phyloP scores from a whole-genome alignment of 2,113 vertebrate genomes.

The Sisor rabdophorus region DNA sequence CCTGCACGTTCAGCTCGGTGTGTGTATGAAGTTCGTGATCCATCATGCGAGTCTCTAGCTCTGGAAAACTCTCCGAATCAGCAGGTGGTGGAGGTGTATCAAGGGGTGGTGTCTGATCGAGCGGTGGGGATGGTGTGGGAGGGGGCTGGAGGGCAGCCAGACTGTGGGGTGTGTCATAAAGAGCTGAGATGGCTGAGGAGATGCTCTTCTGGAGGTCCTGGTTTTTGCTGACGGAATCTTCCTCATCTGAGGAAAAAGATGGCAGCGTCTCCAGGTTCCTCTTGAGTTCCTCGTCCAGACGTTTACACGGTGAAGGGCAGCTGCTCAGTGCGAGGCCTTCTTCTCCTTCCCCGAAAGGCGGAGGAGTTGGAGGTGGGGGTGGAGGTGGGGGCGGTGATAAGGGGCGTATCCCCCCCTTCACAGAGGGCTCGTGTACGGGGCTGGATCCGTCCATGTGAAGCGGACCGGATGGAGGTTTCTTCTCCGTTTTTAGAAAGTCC shows the following conservation, averaged over 20 bases:
- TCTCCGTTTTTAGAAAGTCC: slow-evolving; percentile 84
- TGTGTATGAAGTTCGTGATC: slow-evolving; percentile 37
- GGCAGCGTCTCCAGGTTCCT: slow-evolving; percentile 84
- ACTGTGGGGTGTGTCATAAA: slow-evolving; percentile 81
- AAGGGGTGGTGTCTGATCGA: slow-evolving; percentile 48
- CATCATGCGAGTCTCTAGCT: slow-evolving; percentile 32
- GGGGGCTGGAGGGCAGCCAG: slow-evolving; percentile 59
- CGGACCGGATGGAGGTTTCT: slow-evolving; percentile 64
- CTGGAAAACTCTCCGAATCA: slow-evolving; percentile 48
- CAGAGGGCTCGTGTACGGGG: slow-evolving; percentile 51
- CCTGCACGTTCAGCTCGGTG: slow-evolving; percentile 12
- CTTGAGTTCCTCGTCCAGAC: slow-evolving; percentile 84
- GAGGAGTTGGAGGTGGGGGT: slow-evolving; percentile 46
- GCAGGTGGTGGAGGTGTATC: slow-evolving; percentile 58
- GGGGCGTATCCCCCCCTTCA: slow-evolving; percentile 62
- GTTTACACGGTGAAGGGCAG: slow-evolving; percentile 80
- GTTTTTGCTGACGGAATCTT: slow-evolving; percentile 88
- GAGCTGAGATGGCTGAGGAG: slow-evolving; percentile 85
- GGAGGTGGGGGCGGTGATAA: slow-evolving; percentile 55
- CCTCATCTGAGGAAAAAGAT: slow-evolving; percentile 88
- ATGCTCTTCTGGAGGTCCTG: slow-evolving; percentile 91
- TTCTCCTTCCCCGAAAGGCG: slow-evolving; percentile 56
- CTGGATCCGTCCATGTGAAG: slow-evolving; percentile 59
- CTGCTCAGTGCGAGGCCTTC: slow-evolving; percentile 71
- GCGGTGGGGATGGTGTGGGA: slow-evolving; percentile 53